Conservation (phyloP, 2,888 invertebrate species). For the Xiphydria camelus region DNA sequence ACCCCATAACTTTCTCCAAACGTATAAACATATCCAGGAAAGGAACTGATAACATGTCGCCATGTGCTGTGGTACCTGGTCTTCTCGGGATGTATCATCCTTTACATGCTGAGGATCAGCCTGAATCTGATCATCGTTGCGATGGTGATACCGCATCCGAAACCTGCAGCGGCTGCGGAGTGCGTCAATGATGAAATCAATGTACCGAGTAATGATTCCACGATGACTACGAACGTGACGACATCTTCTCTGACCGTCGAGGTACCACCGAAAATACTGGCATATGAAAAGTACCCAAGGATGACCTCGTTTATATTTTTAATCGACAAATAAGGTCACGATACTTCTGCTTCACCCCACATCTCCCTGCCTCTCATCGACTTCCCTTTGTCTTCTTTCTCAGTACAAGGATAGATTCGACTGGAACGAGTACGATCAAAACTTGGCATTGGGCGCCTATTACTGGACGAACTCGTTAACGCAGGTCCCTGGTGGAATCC, state of each 20-base stretch:
- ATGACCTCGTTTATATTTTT: too few species aligned
- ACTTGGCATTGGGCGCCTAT: slow-evolving; percentile 68
- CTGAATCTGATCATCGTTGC: slow-evolving; percentile 71
- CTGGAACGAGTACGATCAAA: slow-evolving; percentile 71
- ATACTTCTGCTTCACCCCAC: too few species aligned
- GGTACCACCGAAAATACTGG: too few species aligned
- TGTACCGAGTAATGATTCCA: slow-evolving; percentile 7
- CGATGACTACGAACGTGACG: slow-evolving; percentile 10
- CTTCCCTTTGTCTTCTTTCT: slow-evolving; percentile 1
- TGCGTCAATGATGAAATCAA: slow-evolving; percentile 33
- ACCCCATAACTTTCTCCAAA: too few species aligned
- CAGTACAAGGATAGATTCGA: slow-evolving; percentile 53
- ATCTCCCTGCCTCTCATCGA: too few species aligned
- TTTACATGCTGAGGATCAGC: slow-evolving; percentile 71
- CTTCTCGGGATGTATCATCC: slow-evolving; percentile 69
- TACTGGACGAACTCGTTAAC: slow-evolving; percentile 75
- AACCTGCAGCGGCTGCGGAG: slow-evolving; percentile 35
- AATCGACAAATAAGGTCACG: too few species aligned
- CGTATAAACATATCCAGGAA: slow-evolving; percentile 33
- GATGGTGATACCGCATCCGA: slow-evolving; percentile 59
- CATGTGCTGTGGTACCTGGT: slow-evolving; percentile 67
- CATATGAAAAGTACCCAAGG: too few species aligned
- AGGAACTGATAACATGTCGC: slow-evolving; percentile 48
- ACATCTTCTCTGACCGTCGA: too few species aligned
- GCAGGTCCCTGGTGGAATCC: slow-evolving; percentile 73